Evolutionary conservation across 2,797 vertebrate species (phyloP).

Genomic region (Acanthopagrus latus): DNA sequence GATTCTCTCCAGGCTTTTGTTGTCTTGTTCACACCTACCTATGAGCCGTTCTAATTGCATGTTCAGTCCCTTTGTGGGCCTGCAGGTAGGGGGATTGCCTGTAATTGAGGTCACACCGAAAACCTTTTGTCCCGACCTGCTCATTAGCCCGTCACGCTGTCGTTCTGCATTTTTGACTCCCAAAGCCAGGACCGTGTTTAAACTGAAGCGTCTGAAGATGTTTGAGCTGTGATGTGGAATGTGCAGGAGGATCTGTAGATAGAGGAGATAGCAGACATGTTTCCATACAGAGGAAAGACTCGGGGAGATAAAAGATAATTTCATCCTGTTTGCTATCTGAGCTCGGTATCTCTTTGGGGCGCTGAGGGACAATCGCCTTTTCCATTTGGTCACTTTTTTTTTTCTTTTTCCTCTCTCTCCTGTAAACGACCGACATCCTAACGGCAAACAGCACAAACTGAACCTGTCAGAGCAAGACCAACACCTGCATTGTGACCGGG

Average conservation of each 20-base stretch:
- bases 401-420: slow-evolving; percentile 49
- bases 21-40: slow-evolving; percentile 76
- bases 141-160: slow-evolving; percentile 66
- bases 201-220: background rate
- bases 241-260: slow-evolving; percentile 36
- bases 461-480: slow-evolving; percentile 77
- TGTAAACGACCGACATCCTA: slow-evolving; percentile 82
- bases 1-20: slow-evolving; percentile 80
- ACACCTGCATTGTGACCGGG: slow-evolving; percentile 79
- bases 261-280: slow-evolving; percentile 14
- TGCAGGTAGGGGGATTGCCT: slow-evolving; percentile 74
- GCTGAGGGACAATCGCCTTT: slow-evolving; percentile 57
- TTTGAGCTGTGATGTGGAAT: slow-evolving; percentile 5
- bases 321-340: slow-evolving; percentile 63
- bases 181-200: background rate
- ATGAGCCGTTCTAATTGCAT: slow-evolving; percentile 76
- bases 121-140: slow-evolving; percentile 73
- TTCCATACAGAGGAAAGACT: slow-evolving; percentile 20
- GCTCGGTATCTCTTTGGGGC: slow-evolving; percentile 51
- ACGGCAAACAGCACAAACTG: slow-evolving; percentile 75
- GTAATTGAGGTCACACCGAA: slow-evolving; percentile 82
- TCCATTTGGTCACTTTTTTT: slow-evolving; percentile 71
- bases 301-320: slow-evolving; percentile 31
- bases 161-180: slow-evolving; percentile 31
- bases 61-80: slow-evolving; percentile 80